These are phyloP conservation scores for Heliconius himera DNA, from an alignment of 1,140 invertebrate species.

Conservation along the genomic window DNA sequence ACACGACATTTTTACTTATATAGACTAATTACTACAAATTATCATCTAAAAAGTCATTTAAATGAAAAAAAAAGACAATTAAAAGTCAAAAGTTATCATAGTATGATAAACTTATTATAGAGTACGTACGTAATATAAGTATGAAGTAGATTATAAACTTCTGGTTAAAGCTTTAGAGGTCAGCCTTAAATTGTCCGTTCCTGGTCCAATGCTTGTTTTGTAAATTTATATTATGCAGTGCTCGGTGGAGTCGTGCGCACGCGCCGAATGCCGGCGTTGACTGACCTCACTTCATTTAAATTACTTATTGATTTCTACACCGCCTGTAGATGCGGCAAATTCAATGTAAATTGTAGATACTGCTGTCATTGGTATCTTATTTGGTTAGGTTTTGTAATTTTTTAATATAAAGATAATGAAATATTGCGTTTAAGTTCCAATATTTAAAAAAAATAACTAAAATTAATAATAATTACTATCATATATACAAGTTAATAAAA, in stretches of 20 bases:
- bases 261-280: slow-evolving; percentile 16
- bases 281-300: slow-evolving; percentile 7
- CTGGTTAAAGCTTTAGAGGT: background rate
- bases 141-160: background rate
- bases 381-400: background rate
- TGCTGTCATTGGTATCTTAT: background rate
- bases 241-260: slow-evolving; percentile 6
- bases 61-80: background rate
- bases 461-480: too few species aligned
- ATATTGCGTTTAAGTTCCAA: too few species aligned
- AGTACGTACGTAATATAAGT: background rate
- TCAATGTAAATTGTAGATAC: background rate
- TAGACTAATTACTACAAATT: background rate
- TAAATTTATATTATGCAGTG: too few species aligned
- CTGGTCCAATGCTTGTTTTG: too few species aligned
- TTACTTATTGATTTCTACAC: slow-evolving; percentile 17
- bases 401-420: too few species aligned
- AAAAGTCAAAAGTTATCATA: slow-evolving; percentile 19
- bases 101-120: background rate
- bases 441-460: too few species aligned
- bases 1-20: slow-evolving; percentile 4
- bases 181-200: background rate
- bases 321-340: background rate
- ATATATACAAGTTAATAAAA: too few species aligned
- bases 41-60: background rate